These are phyloP conservation scores for Phalacrocorax brasilianus DNA, from an alignment of 2,113 vertebrate genomes.

Conservation along the genomic window DNA sequence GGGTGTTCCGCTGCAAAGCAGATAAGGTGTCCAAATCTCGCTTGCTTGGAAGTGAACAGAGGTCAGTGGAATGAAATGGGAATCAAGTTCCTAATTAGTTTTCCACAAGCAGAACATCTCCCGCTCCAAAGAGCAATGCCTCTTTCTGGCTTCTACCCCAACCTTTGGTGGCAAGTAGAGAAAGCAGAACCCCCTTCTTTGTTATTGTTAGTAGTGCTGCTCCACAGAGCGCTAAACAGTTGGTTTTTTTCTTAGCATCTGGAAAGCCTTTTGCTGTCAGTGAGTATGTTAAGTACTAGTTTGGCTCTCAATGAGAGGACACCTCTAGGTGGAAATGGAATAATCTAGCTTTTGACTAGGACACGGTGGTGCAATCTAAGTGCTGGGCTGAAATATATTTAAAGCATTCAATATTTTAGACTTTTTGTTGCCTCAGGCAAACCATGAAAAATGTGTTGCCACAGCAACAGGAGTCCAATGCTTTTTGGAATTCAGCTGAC, in stretches of 20 bases:
- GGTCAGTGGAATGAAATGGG: background rate
- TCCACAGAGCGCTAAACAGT: background rate
- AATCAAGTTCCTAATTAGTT: background rate
- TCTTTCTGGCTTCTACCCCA: background rate
- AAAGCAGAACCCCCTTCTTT: background rate
- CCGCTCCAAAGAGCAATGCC: background rate
- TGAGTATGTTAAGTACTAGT: background rate
- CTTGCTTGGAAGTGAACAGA: background rate
- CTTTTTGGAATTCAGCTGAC: constrained; percentile 10
- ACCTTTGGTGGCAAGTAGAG: background rate
- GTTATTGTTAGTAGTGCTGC: background rate
- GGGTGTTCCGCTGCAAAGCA: background rate
- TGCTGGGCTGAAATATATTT: background rate
- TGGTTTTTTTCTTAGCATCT: background rate
- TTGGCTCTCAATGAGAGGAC: background rate
- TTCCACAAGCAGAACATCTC: background rate
- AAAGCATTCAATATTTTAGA: background rate
- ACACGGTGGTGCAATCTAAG: background rate
- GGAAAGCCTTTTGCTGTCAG: background rate
- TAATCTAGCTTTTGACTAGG: background rate
- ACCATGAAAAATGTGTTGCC: constrained; percentile 26
- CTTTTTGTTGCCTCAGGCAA: background rate
- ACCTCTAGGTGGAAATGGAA: background rate
- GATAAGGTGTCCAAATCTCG: background rate
- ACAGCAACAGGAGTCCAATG: constrained; percentile 31